Percentiles rank a stretch among this genome's conserved stretches.
Conservation (phyloP, 1,140 invertebrate genomes). For the Antheraea mylitta region DNA sequence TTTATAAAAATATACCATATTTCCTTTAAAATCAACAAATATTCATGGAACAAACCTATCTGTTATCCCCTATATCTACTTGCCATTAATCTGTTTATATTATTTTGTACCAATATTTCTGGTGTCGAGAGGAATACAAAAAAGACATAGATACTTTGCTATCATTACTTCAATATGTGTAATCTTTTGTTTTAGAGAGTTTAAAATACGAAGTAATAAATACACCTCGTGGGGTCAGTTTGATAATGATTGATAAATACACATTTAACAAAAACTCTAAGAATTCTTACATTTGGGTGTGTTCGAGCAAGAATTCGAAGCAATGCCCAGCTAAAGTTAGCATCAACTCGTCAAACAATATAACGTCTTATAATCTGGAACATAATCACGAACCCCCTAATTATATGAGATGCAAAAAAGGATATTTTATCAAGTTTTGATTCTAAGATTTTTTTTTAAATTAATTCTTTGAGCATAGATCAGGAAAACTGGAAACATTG, state of each 20-base stretch:
- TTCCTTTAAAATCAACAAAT: too few relatives aligned
- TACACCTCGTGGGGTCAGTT: conserved; percentile 7
- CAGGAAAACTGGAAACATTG: too few relatives aligned
- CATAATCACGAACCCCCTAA: conserved; percentile 35
- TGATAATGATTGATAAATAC: conserved; percentile 25
- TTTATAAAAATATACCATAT: too few relatives aligned
- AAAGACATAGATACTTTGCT: neutral
- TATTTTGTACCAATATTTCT: too few relatives aligned
- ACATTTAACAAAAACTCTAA: conserved; percentile 28
- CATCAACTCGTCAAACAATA: conserved; percentile 9
- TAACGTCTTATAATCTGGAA: conserved; percentile 17
- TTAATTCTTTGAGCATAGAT: too few relatives aligned
- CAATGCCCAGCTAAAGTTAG: conserved; percentile 24
- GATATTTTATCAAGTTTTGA: conserved; percentile 24
- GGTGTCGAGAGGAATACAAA: too few relatives aligned
- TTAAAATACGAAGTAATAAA: conserved; percentile 5
- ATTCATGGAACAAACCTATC: too few relatives aligned
- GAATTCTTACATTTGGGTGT: conserved; percentile 23
- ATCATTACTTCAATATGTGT: neutral
- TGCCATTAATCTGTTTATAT: too few relatives aligned
- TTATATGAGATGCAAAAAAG: conserved; percentile 24
- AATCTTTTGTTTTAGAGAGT: conserved; percentile 4
- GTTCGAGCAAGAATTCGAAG: conserved; percentile 23
- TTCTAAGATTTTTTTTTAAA: neutral
- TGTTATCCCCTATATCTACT: too few relatives aligned